Evolutionary conservation across 2,888 invertebrate species (phyloP).

Genomic region (Onthophagus sagittarius): DNA sequence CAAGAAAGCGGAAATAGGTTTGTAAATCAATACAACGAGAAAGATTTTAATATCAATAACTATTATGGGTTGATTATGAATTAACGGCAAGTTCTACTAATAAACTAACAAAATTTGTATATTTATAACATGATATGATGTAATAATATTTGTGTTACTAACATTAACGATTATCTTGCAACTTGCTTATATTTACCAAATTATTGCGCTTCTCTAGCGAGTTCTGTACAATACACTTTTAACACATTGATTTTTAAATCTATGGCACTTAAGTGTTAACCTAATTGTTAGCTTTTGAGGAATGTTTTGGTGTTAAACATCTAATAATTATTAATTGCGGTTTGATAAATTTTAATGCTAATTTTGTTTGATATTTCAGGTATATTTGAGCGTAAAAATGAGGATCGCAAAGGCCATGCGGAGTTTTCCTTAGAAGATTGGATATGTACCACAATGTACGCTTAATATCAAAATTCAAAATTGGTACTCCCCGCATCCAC

Average conservation of each 20-base stretch:
- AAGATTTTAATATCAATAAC: neutral
- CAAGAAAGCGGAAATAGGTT: slow-evolving; percentile 20
- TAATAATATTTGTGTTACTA: neutral
- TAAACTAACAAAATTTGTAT: neutral
- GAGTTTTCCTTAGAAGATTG: slow-evolving; percentile 88
- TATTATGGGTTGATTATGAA: neutral
- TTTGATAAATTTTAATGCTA: neutral
- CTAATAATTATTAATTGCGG: neutral
- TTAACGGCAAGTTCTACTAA: neutral
- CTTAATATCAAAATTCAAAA: slow-evolving; percentile 58
- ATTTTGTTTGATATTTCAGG: slow-evolving; percentile 58
- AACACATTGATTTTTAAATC: neutral
- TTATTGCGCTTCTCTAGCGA: too few species aligned
- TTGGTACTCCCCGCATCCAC: too few species aligned
- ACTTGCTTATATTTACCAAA: too few species aligned
- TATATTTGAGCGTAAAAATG: slow-evolving; percentile 73
- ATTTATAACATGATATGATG: neutral
- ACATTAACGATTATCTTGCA: too few species aligned
- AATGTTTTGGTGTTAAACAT: neutral
- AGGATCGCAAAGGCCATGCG: slow-evolving; percentile 68
- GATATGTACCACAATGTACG: slow-evolving; percentile 85
- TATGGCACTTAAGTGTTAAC: neutral
- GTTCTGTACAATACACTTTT: neutral
- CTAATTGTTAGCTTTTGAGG: neutral
- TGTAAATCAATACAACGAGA: slow-evolving; percentile 17